phyloP scores from a whole-genome alignment of 2,797 vertebrate genomes.

The Potorous gilbertii region DNA sequence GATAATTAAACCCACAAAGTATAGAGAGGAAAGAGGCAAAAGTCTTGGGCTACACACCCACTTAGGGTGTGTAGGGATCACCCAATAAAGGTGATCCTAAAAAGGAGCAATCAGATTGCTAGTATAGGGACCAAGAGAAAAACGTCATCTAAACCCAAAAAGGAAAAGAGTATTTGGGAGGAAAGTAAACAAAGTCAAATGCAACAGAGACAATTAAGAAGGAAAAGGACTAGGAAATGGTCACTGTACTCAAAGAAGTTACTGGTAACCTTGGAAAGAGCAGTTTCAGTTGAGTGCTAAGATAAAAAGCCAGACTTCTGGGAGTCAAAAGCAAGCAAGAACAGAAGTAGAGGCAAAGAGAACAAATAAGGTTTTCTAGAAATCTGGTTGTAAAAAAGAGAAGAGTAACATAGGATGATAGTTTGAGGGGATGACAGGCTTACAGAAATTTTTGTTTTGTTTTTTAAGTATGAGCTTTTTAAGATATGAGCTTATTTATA shows the following conservation, averaged over 20 bases:
- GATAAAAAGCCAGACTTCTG: background rate
- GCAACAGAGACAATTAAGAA: background rate
- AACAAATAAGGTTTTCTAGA: background rate
- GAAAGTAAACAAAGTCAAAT: background rate
- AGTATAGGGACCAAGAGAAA: background rate
- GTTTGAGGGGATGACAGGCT: background rate
- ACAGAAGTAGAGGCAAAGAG: background rate
- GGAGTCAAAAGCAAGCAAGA: background rate
- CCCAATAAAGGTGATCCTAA: background rate
- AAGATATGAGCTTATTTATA: background rate
- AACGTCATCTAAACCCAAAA: background rate
- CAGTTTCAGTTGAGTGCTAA: background rate
- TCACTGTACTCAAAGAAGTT: background rate
- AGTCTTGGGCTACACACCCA: background rate
- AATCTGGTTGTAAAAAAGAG: background rate
- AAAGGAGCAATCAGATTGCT: background rate
- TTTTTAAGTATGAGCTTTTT: background rate
- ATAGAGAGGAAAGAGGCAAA: background rate
- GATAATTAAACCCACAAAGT: background rate
- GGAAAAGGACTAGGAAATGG: background rate
- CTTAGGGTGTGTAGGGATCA: background rate
- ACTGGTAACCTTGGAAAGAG: background rate
- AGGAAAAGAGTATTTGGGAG: background rate
- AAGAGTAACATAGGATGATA: background rate
- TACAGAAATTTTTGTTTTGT: background rate